Conservation (phyloP, 2,797 vertebrate species). For the Anguilla megastoma region DNA sequence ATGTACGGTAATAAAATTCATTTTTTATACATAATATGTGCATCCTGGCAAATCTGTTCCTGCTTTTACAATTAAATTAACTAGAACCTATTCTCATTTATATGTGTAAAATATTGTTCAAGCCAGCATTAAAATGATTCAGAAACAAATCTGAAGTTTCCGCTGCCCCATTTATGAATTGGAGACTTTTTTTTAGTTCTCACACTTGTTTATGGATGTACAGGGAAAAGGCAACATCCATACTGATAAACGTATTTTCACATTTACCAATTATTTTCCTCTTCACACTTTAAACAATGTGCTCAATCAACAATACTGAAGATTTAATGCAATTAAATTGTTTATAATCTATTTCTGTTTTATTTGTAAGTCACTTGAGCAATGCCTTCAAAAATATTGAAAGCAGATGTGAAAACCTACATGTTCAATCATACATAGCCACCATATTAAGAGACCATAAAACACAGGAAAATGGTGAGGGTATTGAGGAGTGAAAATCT, state of each 20-base stretch:
- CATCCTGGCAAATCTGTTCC: constrained; percentile 32
- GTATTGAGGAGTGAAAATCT: not conserved
- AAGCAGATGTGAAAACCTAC: not conserved
- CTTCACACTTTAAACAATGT: not conserved
- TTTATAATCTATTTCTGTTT: not conserved
- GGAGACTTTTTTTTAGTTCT: not conserved
- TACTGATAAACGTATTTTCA: not conserved
- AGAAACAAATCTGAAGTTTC: constrained; percentile 15
- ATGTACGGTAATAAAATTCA: constrained; percentile 50
- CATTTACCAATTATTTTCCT: not conserved
- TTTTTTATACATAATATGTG: constrained; percentile 45
- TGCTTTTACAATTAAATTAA: constrained; percentile 19
- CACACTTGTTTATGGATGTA: not conserved
- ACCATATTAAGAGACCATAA: not conserved
- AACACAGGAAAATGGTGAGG: not conserved
- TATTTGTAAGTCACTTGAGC: not conserved
- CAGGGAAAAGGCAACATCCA: not conserved
- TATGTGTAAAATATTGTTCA: constrained; percentile 8
- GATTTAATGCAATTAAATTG: not conserved
- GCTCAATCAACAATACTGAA: not conserved
- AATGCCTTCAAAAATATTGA: not conserved
- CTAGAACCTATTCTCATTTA: constrained; percentile 3
- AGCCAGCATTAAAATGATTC: not conserved
- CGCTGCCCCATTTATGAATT: not conserved
- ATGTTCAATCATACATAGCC: not conserved